Evolutionary conservation across 2,888 invertebrate species (phyloP), one percentile per base, ranked within the genome.

Genomic region (Eupithecia dodoneata): DNA sequence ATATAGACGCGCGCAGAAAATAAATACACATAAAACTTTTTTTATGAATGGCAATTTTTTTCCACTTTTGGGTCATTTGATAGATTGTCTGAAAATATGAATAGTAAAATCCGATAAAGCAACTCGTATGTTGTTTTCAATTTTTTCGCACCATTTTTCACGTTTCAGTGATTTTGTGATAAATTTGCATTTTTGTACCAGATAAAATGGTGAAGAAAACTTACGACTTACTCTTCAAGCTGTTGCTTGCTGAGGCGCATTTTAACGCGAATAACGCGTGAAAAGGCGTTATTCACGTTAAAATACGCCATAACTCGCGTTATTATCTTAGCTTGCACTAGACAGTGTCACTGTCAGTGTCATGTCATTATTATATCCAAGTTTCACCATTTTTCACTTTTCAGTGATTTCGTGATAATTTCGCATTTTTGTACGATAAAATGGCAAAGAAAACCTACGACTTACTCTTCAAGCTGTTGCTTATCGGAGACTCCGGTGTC

Each of bases 381-480:
- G 1, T 41, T 65, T 65, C 65, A 65, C 41, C 45, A 45, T 66
- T 66, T 13, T 30, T 2, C 4, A 65, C 30, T 55, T 65, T 30
- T 65, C 45, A 44, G 42, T 63, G 63, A 45, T 72, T 30, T 66
- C 13, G 41, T n/a, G 78, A n/a, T 88, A 81, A 86, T 88, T 87
- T 86, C 84, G 79, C 78, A n/a, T 49, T 49, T 49, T 49, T 41
- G 80, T 85, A 79, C 77, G 83, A 55, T 85, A 93, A 96, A 96
- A 98, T 98, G 98, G 98, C 98, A 91, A 99, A 98, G 96, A 98
- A 98, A 96, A 98, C 98, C 83, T 99, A 99, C 96, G 99, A 99
- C 96, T 96, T 98, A 90, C 95, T 99, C 88, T 99, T 99, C 93
- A 99, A 99, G 96, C 96, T 99, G 86, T 95, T 99, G 84, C 96